Conservation (phyloP, 30 jellyfish, hydroid and myxozoan species). For the Turritopsis dohrnii region DNA sequence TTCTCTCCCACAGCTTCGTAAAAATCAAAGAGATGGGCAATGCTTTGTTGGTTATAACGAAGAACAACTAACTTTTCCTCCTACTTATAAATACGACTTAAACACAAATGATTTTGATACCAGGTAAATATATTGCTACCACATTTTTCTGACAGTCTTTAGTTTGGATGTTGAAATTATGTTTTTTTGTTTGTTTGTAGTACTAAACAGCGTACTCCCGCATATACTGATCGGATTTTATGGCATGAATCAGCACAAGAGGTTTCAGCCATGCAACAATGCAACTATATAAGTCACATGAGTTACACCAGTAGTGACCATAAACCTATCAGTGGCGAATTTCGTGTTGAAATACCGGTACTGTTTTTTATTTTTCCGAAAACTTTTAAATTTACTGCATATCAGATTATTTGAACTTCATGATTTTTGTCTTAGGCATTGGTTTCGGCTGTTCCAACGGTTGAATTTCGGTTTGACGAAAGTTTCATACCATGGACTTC, state of each 20-base stretch:
- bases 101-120: slow-evolving; percentile 68
- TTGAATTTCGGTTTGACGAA: slow-evolving; percentile 56
- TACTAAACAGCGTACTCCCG: slow-evolving; percentile 71
- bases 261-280: slow-evolving; percentile 27
- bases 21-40: slow-evolving; percentile 52
- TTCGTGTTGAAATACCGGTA: slow-evolving; percentile 59
- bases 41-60: slow-evolving; percentile 75
- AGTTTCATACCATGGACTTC: slow-evolving; percentile 83
- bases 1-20: slow-evolving; percentile 35
- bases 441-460: slow-evolving; percentile 47
- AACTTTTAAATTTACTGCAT: not conserved
- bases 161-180: not conserved
- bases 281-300: slow-evolving; percentile 41
- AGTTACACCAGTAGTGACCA: slow-evolving; percentile 72
- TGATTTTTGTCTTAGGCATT: slow-evolving; percentile 37
- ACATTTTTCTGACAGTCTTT: not conserved
- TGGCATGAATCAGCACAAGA: slow-evolving; percentile 62
- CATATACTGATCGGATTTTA: slow-evolving; percentile 83
- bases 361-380: not conserved
- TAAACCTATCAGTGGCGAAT: slow-evolving; percentile 77
- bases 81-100: slow-evolving; percentile 81
- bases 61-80: slow-evolving; percentile 57
- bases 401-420: too few species aligned
- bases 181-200: slow-evolving; percentile 49
- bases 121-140: slow-evolving; percentile 35